phyloP scores from a whole-genome alignment of 2,113 vertebrate species.

The Puma concolor region DNA sequence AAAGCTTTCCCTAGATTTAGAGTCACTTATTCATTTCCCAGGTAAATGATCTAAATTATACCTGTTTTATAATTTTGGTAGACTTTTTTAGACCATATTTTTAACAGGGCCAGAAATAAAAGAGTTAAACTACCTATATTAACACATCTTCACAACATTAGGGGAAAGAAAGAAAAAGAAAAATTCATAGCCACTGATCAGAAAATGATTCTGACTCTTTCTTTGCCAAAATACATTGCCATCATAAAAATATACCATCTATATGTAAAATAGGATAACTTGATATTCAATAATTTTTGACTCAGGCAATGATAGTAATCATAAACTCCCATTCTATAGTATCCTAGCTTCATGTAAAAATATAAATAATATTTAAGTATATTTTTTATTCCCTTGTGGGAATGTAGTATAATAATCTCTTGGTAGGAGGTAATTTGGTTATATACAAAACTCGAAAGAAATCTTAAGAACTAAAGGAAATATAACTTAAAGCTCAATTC shows the following conservation, averaged over 20 bases:
- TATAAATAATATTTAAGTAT: background rate
- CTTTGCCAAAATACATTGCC: background rate
- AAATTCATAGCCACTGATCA: background rate
- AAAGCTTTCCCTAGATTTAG: background rate
- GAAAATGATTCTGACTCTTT: background rate
- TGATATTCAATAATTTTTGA: background rate
- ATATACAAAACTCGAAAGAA: background rate
- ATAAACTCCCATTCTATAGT: background rate
- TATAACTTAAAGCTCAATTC: conserved; percentile 14
- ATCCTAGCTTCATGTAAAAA: background rate
- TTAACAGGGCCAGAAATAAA: background rate
- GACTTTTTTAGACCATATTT: background rate
- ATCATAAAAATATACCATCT: background rate
- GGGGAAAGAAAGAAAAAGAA: background rate
- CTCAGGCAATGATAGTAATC: background rate
- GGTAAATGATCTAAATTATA: background rate
- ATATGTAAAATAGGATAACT: background rate
- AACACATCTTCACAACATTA: background rate
- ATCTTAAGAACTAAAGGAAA: background rate
- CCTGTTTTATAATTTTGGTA: background rate
- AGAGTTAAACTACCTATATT: background rate
- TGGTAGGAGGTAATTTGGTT: background rate
- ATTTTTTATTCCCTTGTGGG: background rate
- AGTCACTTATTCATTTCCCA: background rate
- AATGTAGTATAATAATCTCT: background rate